Evolutionary conservation across 2,113 vertebrate genomes (phyloP).

Genomic region (Choloepus hoffmanni): DNA sequence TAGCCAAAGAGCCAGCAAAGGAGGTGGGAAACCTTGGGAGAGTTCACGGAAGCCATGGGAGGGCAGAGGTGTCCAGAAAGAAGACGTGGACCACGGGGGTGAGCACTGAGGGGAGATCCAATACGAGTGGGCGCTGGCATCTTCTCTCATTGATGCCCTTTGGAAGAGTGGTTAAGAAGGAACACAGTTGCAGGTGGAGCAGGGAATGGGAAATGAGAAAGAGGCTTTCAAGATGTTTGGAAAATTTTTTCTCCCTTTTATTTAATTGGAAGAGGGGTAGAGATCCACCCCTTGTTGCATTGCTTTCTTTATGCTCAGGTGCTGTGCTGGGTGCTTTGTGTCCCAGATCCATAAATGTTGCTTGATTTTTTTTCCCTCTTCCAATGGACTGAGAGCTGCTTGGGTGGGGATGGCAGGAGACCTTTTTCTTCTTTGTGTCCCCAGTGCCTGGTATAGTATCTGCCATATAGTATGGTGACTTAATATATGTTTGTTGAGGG

Average conservation of each 20-base stretch:
- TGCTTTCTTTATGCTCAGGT: neutral
- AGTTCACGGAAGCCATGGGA: neutral
- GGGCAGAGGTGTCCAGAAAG: neutral
- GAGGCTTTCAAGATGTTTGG: neutral
- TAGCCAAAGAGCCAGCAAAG: neutral
- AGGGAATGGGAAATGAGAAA: too few relatives aligned
- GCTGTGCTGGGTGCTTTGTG: neutral
- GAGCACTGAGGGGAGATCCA: fast-evolving
- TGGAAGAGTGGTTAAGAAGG: neutral
- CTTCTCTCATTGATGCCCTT: too few relatives aligned
- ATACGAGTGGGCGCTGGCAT: fast-evolving
- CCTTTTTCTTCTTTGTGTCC: neutral
- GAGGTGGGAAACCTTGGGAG: neutral
- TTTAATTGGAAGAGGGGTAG: neutral
- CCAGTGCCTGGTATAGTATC: neutral
- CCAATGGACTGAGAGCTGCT: neutral
- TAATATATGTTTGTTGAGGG: neutral
- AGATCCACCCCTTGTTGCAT: fast-evolving
- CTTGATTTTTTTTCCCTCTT: neutral
- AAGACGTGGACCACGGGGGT: neutral
- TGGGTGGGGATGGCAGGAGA: neutral
- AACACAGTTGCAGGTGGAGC: neutral
- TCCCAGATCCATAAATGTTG: neutral
- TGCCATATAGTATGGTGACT: neutral
- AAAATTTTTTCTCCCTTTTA: neutral